Percentiles rank a stretch among this genome's conserved stretches.
Conservation (phyloP, 2,113 vertebrate genomes). For the Percopsis transmontana region DNA sequence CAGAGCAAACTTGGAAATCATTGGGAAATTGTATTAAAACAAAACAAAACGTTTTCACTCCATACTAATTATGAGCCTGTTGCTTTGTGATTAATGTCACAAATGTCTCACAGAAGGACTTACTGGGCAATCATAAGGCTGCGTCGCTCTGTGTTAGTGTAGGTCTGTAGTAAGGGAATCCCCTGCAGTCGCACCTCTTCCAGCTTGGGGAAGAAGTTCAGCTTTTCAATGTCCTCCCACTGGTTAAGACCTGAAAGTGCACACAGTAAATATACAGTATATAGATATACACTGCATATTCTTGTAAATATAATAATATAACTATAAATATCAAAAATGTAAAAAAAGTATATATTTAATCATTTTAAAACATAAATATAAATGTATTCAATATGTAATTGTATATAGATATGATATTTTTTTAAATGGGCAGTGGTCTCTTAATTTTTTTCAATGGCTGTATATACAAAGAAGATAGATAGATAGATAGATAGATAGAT, state of each 20-base stretch:
- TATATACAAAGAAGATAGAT: no score
- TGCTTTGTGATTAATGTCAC: background rate
- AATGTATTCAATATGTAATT: no score
- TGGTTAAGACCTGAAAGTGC: slow-evolving; percentile 84
- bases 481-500: no score
- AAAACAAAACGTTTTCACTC: background rate
- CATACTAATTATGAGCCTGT: background rate
- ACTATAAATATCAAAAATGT: background rate
- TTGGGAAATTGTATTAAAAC: no score
- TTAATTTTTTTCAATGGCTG: no score
- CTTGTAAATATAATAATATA: no score
- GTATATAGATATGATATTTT: no score
- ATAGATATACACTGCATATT: no score
- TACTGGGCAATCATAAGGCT: slow-evolving; percentile 90
- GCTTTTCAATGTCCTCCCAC: slow-evolving; percentile 97
- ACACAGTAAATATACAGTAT: slow-evolving; percentile 7
- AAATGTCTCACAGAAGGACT: slow-evolving; percentile 40
- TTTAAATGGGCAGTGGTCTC: no score
- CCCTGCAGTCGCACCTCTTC: slow-evolving; percentile 94
- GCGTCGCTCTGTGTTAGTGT: slow-evolving; percentile 90
- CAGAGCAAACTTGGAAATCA: no score
- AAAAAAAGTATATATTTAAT: no score
- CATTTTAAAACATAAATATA: no score
- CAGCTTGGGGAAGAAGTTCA: slow-evolving; percentile 93
- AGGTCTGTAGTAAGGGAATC: slow-evolving; percentile 92